These are phyloP conservation scores for Mythimna ferrago DNA, from an alignment of 2,888 invertebrate genomes.

Conservation along the genomic window DNA sequence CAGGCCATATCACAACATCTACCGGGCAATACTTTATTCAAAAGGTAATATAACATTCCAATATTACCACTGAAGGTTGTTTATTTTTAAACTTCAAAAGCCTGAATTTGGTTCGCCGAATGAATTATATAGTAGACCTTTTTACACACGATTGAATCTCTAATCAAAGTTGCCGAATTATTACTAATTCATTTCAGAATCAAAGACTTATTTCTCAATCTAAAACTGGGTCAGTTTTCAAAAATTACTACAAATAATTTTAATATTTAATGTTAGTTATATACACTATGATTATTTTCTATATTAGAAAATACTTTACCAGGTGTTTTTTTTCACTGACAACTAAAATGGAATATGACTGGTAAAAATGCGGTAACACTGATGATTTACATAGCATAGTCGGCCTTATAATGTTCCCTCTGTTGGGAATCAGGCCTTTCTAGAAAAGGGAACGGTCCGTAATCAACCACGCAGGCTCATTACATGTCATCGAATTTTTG, in stretches of 20 bases:
- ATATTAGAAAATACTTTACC: too few relatives aligned
- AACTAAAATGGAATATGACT: too few relatives aligned
- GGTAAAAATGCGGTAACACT: too few relatives aligned
- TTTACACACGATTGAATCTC: conserved; percentile 21
- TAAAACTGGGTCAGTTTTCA: background rate
- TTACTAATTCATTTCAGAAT: conserved; percentile 24
- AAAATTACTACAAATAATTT: background rate
- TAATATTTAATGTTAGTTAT: background rate
- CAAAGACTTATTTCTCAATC: background rate
- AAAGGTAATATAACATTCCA: background rate
- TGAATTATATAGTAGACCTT: conserved; percentile 20
- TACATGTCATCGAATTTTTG: too few relatives aligned
- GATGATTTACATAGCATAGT: too few relatives aligned
- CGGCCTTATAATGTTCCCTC: too few relatives aligned
- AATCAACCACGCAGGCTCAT: too few relatives aligned
- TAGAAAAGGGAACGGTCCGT: too few relatives aligned
- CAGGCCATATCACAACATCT: background rate
- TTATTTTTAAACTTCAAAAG: conserved; percentile 28
- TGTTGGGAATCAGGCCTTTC: too few relatives aligned
- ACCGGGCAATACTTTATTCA: background rate
- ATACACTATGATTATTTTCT: too few relatives aligned
- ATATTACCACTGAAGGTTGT: background rate
- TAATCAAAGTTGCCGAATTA: conserved; percentile 32
- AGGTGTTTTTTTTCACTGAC: too few relatives aligned
- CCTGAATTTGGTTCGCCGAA: conserved; percentile 10